Evolutionary conservation across 2,797 vertebrate species (phyloP).

Genomic region (Pachyuromys duprasi): DNA sequence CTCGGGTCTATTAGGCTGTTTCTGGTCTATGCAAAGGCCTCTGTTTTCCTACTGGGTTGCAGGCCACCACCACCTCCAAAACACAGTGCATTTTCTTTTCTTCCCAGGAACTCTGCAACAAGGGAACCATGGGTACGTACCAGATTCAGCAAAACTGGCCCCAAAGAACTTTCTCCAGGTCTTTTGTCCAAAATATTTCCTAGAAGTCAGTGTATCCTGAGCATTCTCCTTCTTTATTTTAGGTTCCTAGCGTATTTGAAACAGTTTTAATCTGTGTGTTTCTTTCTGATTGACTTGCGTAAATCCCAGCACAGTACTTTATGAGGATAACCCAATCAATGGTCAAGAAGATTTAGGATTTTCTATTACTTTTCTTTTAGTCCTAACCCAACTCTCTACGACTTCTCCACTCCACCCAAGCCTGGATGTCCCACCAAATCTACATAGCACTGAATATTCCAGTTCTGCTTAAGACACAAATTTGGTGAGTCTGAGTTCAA

Average conservation of each 20-base stretch:
- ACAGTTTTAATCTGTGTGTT: neutral
- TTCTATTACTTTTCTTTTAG: slow-evolving; percentile 22
- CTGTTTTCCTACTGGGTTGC: neutral
- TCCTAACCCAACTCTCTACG: neutral
- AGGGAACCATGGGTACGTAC: neutral
- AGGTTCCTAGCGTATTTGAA: slow-evolving; percentile 11
- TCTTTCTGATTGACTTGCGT: slow-evolving; percentile 44
- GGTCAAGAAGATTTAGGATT: neutral
- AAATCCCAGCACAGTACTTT: slow-evolving; percentile 16
- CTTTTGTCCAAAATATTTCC: neutral
- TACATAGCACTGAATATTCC: neutral
- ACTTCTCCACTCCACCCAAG: neutral
- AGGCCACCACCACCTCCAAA: neutral
- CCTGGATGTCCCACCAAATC: neutral
- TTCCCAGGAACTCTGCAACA: neutral
- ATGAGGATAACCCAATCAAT: neutral
- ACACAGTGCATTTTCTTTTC: neutral
- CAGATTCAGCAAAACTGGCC: slow-evolving; percentile 29
- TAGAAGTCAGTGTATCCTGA: neutral
- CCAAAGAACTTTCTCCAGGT: slow-evolving; percentile 36
- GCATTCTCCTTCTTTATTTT: slow-evolving; percentile 15
- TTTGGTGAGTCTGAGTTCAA: neutral
- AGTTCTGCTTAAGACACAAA: slow-evolving; percentile 14
- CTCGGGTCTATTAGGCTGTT: neutral
- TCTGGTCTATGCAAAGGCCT: neutral